Percentiles rank a stretch among this genome's conserved stretches.
These are phyloP conservation scores for Ephydatia muelleri DNA, from an alignment of 37 sponge, comb jelly and placozoan genomes.

Conservation along the genomic window DNA sequence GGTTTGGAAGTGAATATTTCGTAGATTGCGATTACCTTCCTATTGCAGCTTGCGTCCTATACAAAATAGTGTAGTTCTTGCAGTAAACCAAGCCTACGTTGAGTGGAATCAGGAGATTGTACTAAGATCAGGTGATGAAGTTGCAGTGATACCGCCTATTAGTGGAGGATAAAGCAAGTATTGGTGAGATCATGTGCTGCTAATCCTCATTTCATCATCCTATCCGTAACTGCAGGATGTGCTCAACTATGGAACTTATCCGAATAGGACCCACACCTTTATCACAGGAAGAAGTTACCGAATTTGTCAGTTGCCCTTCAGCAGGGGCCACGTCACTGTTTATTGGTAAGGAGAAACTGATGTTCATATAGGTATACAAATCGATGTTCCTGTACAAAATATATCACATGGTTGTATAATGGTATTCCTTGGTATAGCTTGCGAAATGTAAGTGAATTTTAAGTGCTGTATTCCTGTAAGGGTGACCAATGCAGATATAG, in stretches of 20 bases:
- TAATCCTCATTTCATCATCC: background rate
- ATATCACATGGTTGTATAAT: too few relatives aligned
- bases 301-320: conserved; percentile 49
- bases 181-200: background rate
- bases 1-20: conserved; percentile 21
- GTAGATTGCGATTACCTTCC: background rate
- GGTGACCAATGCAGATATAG: too few relatives aligned
- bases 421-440: too few relatives aligned
- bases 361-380: too few relatives aligned
- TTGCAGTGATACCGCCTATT: conserved; percentile 95
- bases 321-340: conserved; percentile 81
- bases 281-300: conserved; percentile 18
- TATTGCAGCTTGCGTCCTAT: conserved; percentile 38
- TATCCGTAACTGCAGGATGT: background rate
- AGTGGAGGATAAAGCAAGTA: conserved; percentile 78
- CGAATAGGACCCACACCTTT: conserved; percentile 45
- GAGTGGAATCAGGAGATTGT: conserved; percentile 19
- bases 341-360: conserved; percentile 66
- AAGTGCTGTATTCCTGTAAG: too few relatives aligned
- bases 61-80: conserved; percentile 53
- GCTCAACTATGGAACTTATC: conserved; percentile 25
- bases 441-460: too few relatives aligned
- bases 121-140: conserved; percentile 68
- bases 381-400: too few relatives aligned
- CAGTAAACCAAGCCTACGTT: conserved; percentile 86